Evolutionary conservation across 2,888 invertebrate species (phyloP), one percentile per base, ranked within the genome.

Genomic region (Cerceris ruficornis): DNA sequence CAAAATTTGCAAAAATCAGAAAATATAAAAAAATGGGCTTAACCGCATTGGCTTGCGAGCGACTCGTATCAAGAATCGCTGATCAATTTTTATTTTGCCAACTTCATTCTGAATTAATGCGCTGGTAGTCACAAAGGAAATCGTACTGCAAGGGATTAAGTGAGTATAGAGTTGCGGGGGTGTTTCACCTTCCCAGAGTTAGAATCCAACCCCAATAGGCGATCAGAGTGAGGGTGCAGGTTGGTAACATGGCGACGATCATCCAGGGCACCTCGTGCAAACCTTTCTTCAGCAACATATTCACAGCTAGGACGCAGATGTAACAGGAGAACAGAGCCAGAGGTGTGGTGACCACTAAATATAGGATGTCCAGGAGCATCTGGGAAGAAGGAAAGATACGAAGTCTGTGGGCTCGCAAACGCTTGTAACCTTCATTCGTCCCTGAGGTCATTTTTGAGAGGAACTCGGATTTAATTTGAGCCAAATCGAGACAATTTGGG

Each of bases 131-230:
- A n/a, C n/a, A n/a, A n/a, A n/a, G n/a, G n/a, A n/a, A n/a, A n/a
- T n/a, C n/a, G 46, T 13, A 11, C 8, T 1, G 46, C 13, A 11
- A 46, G 46, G 46, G 1, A 2, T 46, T 13, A 46, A 1, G 13
- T 46, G 9, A 8, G 5, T 11, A 46, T 46, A 8, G 13, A 46
- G 54, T 54, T 13, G n/a, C n/a, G 2, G 2, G n/a, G 15, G 7
- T 14, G 15, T 54, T 54, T 42, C 42, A 92, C 92, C 92, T 92
- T 81, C 90, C 90, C 66, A 92, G 84, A 28, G 92, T 91, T 58
- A 92, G 85, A 14, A 92, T 82, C 92, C 92, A 92, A 61, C 92
- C 90, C 92, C 92, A 92, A 70, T 92, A 92, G 42, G 92, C 92
- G 14, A 91, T 86, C 15, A 92, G 80, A 8, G 92, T 92, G 8